Conservation (phyloP, 2,113 vertebrate species). For the Glaucomys volans region DNA sequence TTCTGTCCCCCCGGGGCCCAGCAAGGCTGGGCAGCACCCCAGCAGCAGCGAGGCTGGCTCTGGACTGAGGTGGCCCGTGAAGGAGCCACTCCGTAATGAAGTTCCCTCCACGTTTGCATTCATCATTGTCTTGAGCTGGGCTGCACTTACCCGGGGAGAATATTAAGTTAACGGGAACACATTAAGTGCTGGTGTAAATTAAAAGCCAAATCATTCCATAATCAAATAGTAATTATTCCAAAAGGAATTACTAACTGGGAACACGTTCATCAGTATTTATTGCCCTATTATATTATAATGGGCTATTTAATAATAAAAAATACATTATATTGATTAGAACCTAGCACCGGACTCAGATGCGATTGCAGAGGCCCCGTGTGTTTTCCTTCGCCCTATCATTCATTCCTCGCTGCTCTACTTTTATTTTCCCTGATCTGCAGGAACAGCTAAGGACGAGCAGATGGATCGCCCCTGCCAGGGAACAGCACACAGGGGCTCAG, state of each 20-base stretch:
- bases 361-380: slow-evolving; percentile 50
- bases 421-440: background rate
- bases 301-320: slow-evolving; percentile 79
- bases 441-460: background rate
- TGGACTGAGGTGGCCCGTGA: background rate
- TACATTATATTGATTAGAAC: slow-evolving; percentile 78
- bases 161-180: slow-evolving; percentile 61
- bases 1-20: background rate
- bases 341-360: slow-evolving; percentile 69
- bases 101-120: background rate
- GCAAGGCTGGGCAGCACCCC: background rate
- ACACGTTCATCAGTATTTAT: slow-evolving; percentile 76
- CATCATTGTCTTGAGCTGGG: background rate
- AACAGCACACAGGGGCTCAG: accelerated
- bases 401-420: background rate
- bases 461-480: background rate
- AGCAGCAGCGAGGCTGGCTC: background rate
- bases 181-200: slow-evolving; percentile 73
- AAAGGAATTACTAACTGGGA: slow-evolving; percentile 63
- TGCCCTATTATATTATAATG: slow-evolving; percentile 70
- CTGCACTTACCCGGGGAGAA: slow-evolving; percentile 5
- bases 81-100: background rate
- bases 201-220: slow-evolving; percentile 75
- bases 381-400: slow-evolving; percentile 53
- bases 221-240: slow-evolving; percentile 76